A percentile compares a stretch with the other conserved stretches of the same genome.
phyloP scores from a whole-genome alignment of 2,797 vertebrate species.

The Craterocephalus amniculus region DNA sequence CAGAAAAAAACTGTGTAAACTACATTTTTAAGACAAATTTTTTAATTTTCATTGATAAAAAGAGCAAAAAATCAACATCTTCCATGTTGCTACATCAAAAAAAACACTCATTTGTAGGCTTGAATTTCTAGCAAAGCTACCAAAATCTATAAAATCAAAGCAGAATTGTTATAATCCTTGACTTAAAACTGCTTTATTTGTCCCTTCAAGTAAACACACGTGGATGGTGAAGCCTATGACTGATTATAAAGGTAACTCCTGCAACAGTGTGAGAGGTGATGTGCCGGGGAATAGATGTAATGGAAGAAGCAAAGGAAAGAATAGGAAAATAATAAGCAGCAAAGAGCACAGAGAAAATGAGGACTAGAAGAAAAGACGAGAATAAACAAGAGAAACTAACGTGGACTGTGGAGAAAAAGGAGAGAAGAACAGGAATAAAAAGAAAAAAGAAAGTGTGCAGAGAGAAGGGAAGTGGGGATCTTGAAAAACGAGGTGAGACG shows the following conservation, averaged over 20 bases:
- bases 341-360: not conserved
- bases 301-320: constrained; percentile 2
- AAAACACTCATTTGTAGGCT: not conserved
- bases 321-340: not conserved
- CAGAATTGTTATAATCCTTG: no score
- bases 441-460: not conserved
- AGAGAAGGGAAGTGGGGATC: constrained; percentile 1
- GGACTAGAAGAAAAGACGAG: not conserved
- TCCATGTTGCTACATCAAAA: no score
- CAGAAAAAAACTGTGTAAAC: not conserved
- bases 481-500: constrained; percentile 5
- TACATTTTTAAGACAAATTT: not conserved
- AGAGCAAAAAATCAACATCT: not conserved
- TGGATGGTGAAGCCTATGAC: constrained; percentile 10
- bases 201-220: not conserved
- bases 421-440: not conserved
- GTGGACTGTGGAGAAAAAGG: not conserved
- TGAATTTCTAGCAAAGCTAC: no score
- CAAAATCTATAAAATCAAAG: no score
- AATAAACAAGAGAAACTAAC: not conserved
- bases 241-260: not conserved
- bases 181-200: no score
- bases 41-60: not conserved
- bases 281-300: not conserved
- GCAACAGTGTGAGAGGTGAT: not conserved